phyloP scores from a whole-genome alignment of 2,797 vertebrate genomes.

The Holocentrus rufus region DNA sequence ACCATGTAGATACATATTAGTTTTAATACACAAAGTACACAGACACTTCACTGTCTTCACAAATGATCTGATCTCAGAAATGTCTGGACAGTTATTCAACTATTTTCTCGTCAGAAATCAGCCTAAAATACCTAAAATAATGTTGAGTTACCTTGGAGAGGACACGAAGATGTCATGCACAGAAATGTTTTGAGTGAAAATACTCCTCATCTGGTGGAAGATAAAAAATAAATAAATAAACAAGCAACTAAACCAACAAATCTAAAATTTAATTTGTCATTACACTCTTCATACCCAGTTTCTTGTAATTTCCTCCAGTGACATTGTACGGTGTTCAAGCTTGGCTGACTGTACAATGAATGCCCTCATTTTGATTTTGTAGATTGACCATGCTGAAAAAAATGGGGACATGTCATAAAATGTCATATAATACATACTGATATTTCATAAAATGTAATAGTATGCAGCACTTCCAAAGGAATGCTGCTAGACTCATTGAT shows the following conservation, averaged over 20 bases:
- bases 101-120: background rate
- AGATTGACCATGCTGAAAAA: conserved; percentile 75
- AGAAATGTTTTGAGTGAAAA: conserved; percentile 63
- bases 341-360: conserved; percentile 7
- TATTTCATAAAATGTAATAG: background rate
- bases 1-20: background rate
- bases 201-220: conserved; percentile 66
- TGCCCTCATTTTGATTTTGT: conserved; percentile 70
- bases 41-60: too few species aligned
- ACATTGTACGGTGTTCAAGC: conserved; percentile 21
- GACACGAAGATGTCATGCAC: conserved; percentile 61
- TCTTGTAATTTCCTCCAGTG: conserved; percentile 51
- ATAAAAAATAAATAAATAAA: background rate
- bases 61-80: too few species aligned
- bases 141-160: conserved; percentile 62
- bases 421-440: background rate
- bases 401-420: background rate
- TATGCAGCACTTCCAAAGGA: background rate
- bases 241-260: background rate
- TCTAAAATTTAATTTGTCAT: too few species aligned
- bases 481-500: background rate
- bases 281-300: conserved; percentile 74
- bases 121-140: background rate
- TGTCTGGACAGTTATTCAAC: background rate
- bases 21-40: too few species aligned